A percentile compares a stretch with the other conserved stretches of the same genome.
phyloP scores from a whole-genome alignment of 2,113 vertebrate genomes.

The Carassius carassius region DNA sequence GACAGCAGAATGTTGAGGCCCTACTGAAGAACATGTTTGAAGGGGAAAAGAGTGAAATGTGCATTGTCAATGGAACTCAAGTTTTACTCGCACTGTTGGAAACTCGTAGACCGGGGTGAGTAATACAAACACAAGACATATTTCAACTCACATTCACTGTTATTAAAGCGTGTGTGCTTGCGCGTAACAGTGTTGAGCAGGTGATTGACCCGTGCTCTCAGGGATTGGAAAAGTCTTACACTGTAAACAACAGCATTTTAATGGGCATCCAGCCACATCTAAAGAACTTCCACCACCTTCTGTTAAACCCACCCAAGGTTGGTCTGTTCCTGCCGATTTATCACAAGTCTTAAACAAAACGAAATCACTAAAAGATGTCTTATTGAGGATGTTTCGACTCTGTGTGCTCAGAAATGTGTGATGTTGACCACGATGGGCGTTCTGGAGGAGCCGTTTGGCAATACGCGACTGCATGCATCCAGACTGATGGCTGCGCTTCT shows the following conservation, averaged over 20 bases:
- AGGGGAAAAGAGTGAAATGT: slow-evolving; percentile 83
- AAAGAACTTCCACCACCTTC: slow-evolving; percentile 92
- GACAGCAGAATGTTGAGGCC: slow-evolving; percentile 89
- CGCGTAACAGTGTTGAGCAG: slow-evolving; percentile 81
- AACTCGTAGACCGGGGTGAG: slow-evolving; percentile 87
- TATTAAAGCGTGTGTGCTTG: neutral
- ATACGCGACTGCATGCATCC: slow-evolving; percentile 87
- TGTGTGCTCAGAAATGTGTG: slow-evolving; percentile 77
- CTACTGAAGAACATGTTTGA: slow-evolving; percentile 94
- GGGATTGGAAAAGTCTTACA: slow-evolving; percentile 86
- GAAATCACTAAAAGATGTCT: neutral
- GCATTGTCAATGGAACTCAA: slow-evolving; percentile 90
- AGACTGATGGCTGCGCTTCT: slow-evolving; percentile 90
- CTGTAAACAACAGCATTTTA: slow-evolving; percentile 88
- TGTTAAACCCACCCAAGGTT: slow-evolving; percentile 93
- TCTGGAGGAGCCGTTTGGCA: slow-evolving; percentile 92
- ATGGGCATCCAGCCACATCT: slow-evolving; percentile 88
- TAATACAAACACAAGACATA: neutral
- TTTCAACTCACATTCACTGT: neutral
- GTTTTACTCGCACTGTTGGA: slow-evolving; percentile 91
- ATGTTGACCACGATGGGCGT: slow-evolving; percentile 92
- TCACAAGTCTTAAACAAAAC: neutral
- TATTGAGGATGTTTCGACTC: neutral
- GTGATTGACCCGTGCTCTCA: slow-evolving; percentile 91
- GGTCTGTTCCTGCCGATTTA: neutral